Conservation (phyloP, 2,797 vertebrate genomes). For the Micropoecilia bifurca region DNA sequence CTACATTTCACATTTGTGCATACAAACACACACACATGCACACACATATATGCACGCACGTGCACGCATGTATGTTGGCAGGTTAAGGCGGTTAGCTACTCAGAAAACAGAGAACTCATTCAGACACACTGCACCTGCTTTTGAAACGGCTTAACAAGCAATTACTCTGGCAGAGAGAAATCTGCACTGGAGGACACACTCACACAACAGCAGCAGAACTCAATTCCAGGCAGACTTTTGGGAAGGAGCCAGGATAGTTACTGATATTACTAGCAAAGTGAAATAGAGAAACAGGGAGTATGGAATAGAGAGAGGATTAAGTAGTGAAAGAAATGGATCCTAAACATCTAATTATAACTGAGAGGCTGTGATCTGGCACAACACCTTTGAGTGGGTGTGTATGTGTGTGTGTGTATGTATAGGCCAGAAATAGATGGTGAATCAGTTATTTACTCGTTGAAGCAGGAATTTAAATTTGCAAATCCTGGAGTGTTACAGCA, state of each 20-base stretch:
- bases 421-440: slow-evolving; percentile 29
- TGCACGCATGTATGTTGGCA: slow-evolving; percentile 47
- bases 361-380: slow-evolving; percentile 19
- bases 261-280: slow-evolving; percentile 53
- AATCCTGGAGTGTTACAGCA: slow-evolving; percentile 53
- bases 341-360: slow-evolving; percentile 48
- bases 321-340: slow-evolving; percentile 42
- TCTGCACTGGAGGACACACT: slow-evolving; percentile 17
- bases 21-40: slow-evolving; percentile 16
- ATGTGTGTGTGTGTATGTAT: slow-evolving; percentile 9
- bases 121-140: slow-evolving; percentile 77
- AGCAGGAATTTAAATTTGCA: slow-evolving; percentile 72
- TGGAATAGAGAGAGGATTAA: slow-evolving; percentile 25
- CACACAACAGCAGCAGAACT: slow-evolving; percentile 42
- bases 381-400: slow-evolving; percentile 15
- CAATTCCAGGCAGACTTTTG: slow-evolving; percentile 50
- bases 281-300: slow-evolving; percentile 38
- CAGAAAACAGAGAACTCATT: slow-evolving; percentile 77
- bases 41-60: slow-evolving; percentile 17
- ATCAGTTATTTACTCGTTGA: slow-evolving; percentile 50
- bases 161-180: slow-evolving; percentile 50
- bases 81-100: slow-evolving; percentile 67
- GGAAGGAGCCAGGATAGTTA: slow-evolving; percentile 63
- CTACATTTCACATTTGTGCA: slow-evolving; percentile 55
- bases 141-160: slow-evolving; percentile 74